phyloP scores from a whole-genome alignment of 1,140 invertebrate species.

The Battus philenor region DNA sequence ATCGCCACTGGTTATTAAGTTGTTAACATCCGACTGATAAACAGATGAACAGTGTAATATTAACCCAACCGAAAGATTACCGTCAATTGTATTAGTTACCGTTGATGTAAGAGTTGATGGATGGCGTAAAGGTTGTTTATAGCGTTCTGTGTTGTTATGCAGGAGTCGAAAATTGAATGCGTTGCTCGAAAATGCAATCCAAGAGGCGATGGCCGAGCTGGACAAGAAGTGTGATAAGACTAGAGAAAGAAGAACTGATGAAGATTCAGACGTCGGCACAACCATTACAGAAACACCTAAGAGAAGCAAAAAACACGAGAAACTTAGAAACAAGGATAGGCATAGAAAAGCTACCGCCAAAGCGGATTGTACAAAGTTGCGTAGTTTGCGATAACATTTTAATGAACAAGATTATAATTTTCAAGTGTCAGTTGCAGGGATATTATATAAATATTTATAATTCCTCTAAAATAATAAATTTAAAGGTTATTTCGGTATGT shows the following conservation, averaged over 20 bases:
- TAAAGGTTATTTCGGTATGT: background rate
- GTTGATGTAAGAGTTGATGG: background rate
- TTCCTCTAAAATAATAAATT: background rate
- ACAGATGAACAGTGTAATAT: too few species aligned
- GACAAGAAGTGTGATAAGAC: slow-evolving; percentile 75
- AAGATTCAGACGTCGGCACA: slow-evolving; percentile 14
- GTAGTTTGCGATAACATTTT: slow-evolving; percentile 53
- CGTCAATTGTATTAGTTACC: background rate
- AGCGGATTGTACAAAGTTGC: slow-evolving; percentile 38
- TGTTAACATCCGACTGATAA: too few species aligned
- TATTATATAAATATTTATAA: slow-evolving; percentile 1
- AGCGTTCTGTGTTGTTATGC: slow-evolving; percentile 22
- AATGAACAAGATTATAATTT: background rate
- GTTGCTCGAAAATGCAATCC: slow-evolving; percentile 91
- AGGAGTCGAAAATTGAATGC: slow-evolving; percentile 94
- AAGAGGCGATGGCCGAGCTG: slow-evolving; percentile 92
- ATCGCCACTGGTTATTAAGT: too few species aligned
- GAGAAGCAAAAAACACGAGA: slow-evolving; percentile 38
- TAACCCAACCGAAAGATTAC: slow-evolving; percentile 59
- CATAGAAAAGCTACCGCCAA: slow-evolving; percentile 38
- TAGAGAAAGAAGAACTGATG: slow-evolving; percentile 7
- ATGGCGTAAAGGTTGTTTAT: too few species aligned
- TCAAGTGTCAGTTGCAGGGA: slow-evolving; percentile 5
- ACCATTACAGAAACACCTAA: slow-evolving; percentile 37
- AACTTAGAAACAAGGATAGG: slow-evolving; percentile 35